Base-by-base conservation (phyloP, 2,888 invertebrate species). In the Adineta ricciae region DNA sequence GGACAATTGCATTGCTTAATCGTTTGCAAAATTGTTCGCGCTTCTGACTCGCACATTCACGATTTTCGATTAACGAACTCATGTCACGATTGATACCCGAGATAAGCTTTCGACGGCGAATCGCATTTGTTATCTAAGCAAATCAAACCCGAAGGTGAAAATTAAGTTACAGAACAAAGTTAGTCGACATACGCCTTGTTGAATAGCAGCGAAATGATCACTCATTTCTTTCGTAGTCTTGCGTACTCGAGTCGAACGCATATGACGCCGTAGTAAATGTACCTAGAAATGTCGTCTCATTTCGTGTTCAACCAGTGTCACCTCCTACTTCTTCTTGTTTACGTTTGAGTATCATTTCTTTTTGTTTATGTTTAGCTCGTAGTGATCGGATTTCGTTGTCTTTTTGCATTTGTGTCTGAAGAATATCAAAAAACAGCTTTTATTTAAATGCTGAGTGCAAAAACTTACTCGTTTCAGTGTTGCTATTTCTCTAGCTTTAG, bases 361-460 rank as follows among this genome's bases (percentile, higher is more conserved):
- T 96, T 88, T 95, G 93, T 88, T 93, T 93, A 85, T 90, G 91
- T 90, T 97, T 95, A 1, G 95, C 94, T 91, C 97, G 96, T 87
- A 99, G 91, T 0, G 93, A 93, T 88, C 94, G 93, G 86, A 97
- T 96, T 87, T 94, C 93, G 89, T 94, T 96, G 84, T 96, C 96
- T 88, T 95, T 95, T 88, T 94, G 93, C 27, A 85, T 54, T 54
- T 95, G 94, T 90, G 78, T 78, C 78, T 78, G 41, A 1, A 41
- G 32, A 64, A 32, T 4, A 27, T 24, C 27, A 14, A 19, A 32
- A 4, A 16, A 32, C 27, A 5, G 56, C n/a, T n/a, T n/a, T n/a
- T n/a, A n/a, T n/a, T n/a, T n/a, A n/a, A n/a, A n/a, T n/a, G n/a
- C n/a, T n/a, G n/a, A n/a, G n/a, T n/a, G n/a, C n/a, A n/a, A 32